These are phyloP conservation scores for Echinarachnius parma DNA, from an alignment of 53 echinoderm and acorn worm species.

Conservation along the genomic window DNA sequence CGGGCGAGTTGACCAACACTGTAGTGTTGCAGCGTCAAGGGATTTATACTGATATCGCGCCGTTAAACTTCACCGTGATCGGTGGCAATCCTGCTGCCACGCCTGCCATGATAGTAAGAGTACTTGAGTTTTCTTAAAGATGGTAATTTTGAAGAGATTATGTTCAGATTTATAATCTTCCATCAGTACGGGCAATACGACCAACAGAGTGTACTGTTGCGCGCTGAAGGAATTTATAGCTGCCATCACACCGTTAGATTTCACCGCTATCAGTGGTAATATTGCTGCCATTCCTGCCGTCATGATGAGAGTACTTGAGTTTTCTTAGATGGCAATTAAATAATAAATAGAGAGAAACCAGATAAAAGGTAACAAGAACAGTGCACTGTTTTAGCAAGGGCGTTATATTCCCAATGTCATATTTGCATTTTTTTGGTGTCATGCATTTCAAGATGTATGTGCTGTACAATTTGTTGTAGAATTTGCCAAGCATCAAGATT, in stretches of 20 bases:
- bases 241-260: slow-evolving; percentile 89
- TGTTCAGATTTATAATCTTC: slow-evolving; percentile 59
- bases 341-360: too few species aligned
- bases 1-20: slow-evolving; percentile 54
- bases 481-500: too few species aligned
- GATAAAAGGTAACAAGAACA: too few species aligned
- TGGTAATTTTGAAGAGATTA: too few species aligned
- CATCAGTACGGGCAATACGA: slow-evolving; percentile 58
- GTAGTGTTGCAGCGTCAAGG: slow-evolving; percentile 79
- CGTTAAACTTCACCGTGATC: slow-evolving; percentile 94
- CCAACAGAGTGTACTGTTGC: slow-evolving; percentile 62
- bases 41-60: slow-evolving; percentile 85
- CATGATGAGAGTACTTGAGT: too few species aligned
- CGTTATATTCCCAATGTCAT: too few species aligned
- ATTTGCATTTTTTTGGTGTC: too few species aligned
- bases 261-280: slow-evolving; percentile 92
- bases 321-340: too few species aligned
- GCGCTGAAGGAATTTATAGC: slow-evolving; percentile 90
- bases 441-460: too few species aligned
- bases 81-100: slow-evolving; percentile 91
- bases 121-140: too few species aligned
- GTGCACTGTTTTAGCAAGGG: too few species aligned
- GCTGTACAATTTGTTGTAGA: too few species aligned
- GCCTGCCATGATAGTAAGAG: slow-evolving; percentile 89
- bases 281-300: slow-evolving; percentile 88